Percentiles rank a stretch among this genome's conserved stretches.
phyloP scores from a whole-genome alignment of 1,140 invertebrate genomes.

The Cydia amplana region DNA sequence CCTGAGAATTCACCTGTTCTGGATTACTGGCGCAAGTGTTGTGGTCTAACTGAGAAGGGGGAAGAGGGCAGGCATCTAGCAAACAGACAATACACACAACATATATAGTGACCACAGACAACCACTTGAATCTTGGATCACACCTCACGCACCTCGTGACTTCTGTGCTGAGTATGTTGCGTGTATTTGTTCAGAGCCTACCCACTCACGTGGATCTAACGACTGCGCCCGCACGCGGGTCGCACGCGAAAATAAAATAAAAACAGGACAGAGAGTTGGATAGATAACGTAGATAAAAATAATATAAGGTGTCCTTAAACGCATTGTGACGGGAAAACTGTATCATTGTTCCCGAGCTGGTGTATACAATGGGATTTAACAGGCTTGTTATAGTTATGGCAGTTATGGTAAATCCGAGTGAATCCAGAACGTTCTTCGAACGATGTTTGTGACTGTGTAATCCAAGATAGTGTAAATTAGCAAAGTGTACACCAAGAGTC shows the following conservation, averaged over 20 bases:
- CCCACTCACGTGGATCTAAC: constrained; percentile 51
- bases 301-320: constrained; percentile 44
- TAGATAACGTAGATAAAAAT: constrained; percentile 59
- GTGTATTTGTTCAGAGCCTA: constrained; percentile 73
- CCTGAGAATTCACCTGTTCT: constrained; percentile 80
- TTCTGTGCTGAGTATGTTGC: constrained; percentile 75
- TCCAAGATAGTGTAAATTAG: constrained; percentile 78
- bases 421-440: constrained; percentile 36
- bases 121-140: constrained; percentile 78
- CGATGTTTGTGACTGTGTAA: constrained; percentile 78
- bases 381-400: constrained; percentile 29
- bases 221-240: not conserved
- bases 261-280: constrained; percentile 71
- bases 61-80: constrained; percentile 85
- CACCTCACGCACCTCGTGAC: constrained; percentile 74
- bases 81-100: constrained; percentile 81
- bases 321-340: constrained; percentile 18
- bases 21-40: constrained; percentile 81
- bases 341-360: not conserved
- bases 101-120: constrained; percentile 80
- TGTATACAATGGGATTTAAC: constrained; percentile 8
- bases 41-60: constrained; percentile 85
- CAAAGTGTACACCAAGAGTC: constrained; percentile 80
- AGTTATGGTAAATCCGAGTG: constrained; percentile 23
- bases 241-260: constrained; percentile 53